Conservation (phyloP, 2,888 invertebrate species). For the Tethea ocularis region DNA sequence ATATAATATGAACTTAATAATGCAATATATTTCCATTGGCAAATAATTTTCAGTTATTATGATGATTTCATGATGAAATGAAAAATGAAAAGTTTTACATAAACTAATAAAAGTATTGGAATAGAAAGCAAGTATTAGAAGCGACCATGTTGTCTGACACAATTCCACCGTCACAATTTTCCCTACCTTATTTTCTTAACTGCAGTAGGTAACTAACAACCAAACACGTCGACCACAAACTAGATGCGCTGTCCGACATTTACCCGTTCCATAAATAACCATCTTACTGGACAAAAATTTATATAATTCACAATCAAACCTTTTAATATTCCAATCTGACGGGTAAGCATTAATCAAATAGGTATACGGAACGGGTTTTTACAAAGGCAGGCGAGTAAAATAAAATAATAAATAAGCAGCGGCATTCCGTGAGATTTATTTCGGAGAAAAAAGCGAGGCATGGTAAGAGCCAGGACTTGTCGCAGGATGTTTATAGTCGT, state of each 20-base stretch:
- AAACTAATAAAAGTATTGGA: no score
- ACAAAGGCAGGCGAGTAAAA: conserved; percentile 76
- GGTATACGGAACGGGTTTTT: conserved; percentile 70
- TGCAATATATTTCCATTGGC: conserved; percentile 35
- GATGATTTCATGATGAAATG: neutral
- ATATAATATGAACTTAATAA: conserved; percentile 49
- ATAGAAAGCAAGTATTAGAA: no score
- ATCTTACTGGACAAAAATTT: conserved; percentile 71
- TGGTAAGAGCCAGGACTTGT: conserved; percentile 75
- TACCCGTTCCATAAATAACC: conserved; percentile 70
- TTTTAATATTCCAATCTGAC: conserved; percentile 66
- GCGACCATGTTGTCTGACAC: no score
- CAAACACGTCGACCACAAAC: conserved; percentile 19
- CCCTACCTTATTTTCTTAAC: conserved; percentile 26
- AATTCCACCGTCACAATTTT: neutral
- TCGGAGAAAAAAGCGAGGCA: conserved; percentile 73
- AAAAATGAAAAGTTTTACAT: neutral
- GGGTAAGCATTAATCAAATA: conserved; percentile 75
- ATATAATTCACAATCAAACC: conserved; percentile 76
- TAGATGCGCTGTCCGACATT: conserved; percentile 41
- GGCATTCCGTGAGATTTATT: conserved; percentile 81
- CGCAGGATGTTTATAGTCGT: conserved; percentile 73
- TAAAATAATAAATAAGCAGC: conserved; percentile 81
- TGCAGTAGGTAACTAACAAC: neutral
- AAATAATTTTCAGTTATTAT: conserved; percentile 21